These are phyloP conservation scores for Ancistrus triradiatus DNA, from an alignment of 2,113 vertebrate species.

Conservation along the genomic window DNA sequence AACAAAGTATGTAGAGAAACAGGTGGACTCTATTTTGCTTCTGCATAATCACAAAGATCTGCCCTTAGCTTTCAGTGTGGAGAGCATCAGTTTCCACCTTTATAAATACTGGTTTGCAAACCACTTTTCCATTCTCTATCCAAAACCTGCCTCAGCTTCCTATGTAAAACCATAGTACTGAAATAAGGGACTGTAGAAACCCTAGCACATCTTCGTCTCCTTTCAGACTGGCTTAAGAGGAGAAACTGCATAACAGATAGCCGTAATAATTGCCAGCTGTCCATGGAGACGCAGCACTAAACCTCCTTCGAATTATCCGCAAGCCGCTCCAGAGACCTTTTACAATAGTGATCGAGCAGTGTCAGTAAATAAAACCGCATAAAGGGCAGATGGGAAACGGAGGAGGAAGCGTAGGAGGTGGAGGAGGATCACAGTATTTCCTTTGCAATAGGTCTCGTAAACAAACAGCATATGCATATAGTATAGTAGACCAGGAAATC, in stretches of 20 bases:
- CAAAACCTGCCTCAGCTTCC: not conserved
- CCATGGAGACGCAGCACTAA: slow-evolving; percentile 10
- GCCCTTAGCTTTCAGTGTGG: too few relatives aligned
- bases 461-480: slow-evolving; percentile 31
- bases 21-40: too few relatives aligned
- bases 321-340: slow-evolving; percentile 3
- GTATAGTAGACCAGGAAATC: slow-evolving; percentile 45
- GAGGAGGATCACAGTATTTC: not conserved
- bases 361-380: slow-evolving; percentile 16
- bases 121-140: not conserved
- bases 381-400: not conserved
- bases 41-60: too few relatives aligned
- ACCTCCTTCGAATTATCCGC: slow-evolving; percentile 15
- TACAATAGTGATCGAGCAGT: not conserved
- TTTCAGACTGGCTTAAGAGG: not conserved
- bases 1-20: too few relatives aligned
- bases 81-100: too few relatives aligned
- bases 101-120: too few relatives aligned
- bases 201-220: slow-evolving; percentile 16
- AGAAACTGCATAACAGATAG: slow-evolving; percentile 26
- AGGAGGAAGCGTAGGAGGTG: not conserved
- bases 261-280: slow-evolving; percentile 21
- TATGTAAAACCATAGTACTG: slow-evolving; percentile 8
- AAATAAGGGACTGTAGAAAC: slow-evolving; percentile 4
- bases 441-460: slow-evolving; percentile 41